Conservation (phyloP, 2,797 vertebrate species). For the Synanceia verrucosa region DNA sequence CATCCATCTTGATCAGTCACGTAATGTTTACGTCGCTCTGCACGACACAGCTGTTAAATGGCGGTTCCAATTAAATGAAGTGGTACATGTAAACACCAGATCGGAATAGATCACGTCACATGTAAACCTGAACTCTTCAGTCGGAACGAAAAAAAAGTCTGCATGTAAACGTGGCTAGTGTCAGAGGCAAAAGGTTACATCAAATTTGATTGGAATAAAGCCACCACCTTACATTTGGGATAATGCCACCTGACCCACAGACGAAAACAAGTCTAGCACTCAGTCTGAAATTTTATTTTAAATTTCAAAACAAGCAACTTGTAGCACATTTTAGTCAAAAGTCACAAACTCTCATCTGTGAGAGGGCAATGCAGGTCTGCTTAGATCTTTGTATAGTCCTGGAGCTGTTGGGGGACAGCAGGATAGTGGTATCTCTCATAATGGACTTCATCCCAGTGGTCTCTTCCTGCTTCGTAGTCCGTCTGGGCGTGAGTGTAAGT, state of each 20-base stretch:
- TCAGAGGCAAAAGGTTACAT: too few species aligned
- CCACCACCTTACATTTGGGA: background rate
- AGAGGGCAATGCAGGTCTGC: background rate
- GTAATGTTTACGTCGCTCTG: too few species aligned
- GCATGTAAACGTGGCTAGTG: too few species aligned
- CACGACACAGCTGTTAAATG: too few species aligned
- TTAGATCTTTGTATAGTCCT: background rate
- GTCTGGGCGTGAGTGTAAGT: background rate
- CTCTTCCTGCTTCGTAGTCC: slow-evolving; percentile 2
- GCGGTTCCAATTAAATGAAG: too few species aligned
- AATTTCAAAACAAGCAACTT: background rate
- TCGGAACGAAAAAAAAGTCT: too few species aligned
- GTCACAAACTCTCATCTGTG: background rate
- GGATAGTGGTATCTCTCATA: slow-evolving; percentile 4
- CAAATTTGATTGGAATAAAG: background rate
- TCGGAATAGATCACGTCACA: too few species aligned
- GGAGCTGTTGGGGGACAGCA: background rate
- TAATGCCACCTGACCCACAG: background rate
- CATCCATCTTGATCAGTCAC: too few species aligned
- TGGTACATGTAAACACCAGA: too few species aligned
- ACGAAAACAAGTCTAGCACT: background rate
- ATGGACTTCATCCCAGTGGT: slow-evolving; percentile 14
- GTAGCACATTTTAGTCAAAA: background rate
- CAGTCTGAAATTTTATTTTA: slow-evolving; percentile 11
- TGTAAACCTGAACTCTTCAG: too few species aligned